Evolutionary conservation across 1,140 invertebrate species (phyloP).

Genomic region (Bradysia coprophila): DNA sequence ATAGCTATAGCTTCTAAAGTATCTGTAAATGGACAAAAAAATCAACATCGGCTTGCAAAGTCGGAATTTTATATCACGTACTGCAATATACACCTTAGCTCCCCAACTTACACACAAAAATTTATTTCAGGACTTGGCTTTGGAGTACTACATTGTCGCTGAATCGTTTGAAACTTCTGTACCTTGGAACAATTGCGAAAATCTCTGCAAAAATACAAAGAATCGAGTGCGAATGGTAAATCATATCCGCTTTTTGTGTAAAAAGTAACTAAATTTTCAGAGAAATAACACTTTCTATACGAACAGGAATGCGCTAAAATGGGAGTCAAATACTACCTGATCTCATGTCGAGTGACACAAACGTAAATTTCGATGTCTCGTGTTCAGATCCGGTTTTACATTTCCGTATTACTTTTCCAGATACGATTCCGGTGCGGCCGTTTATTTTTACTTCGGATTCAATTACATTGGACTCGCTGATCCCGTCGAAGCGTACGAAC

Average conservation of each 20-base stretch:
- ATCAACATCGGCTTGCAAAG: too few species aligned
- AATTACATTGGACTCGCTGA: slow-evolving; percentile 48
- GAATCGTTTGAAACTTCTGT: slow-evolving; percentile 98
- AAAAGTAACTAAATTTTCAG: neutral
- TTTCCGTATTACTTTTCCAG: too few species aligned
- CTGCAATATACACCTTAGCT: too few species aligned
- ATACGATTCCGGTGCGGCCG: slow-evolving; percentile 91
- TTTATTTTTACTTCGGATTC: slow-evolving; percentile 97
- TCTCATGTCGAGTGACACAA: slow-evolving; percentile 82
- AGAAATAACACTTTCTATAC: neutral
- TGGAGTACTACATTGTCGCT: slow-evolving; percentile 75
- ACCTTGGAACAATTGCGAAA: slow-evolving; percentile 79
- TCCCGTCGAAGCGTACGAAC: slow-evolving; percentile 67
- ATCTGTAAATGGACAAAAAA: too few species aligned
- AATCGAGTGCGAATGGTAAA: slow-evolving; percentile 36
- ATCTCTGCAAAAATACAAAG: slow-evolving; percentile 81
- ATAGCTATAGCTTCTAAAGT: too few species aligned
- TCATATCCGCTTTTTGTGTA: too few species aligned
- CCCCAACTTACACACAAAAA: too few species aligned
- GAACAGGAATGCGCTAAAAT: slow-evolving; percentile 45
- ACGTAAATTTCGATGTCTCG: too few species aligned
- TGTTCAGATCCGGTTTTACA: slow-evolving; percentile 5
- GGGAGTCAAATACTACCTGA: slow-evolving; percentile 40
- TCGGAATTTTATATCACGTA: too few species aligned
- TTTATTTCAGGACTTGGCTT: slow-evolving; percentile 62